These are phyloP conservation scores for Oryzias melastigma DNA, from an alignment of 2,113 vertebrate species.

Conservation along the genomic window DNA sequence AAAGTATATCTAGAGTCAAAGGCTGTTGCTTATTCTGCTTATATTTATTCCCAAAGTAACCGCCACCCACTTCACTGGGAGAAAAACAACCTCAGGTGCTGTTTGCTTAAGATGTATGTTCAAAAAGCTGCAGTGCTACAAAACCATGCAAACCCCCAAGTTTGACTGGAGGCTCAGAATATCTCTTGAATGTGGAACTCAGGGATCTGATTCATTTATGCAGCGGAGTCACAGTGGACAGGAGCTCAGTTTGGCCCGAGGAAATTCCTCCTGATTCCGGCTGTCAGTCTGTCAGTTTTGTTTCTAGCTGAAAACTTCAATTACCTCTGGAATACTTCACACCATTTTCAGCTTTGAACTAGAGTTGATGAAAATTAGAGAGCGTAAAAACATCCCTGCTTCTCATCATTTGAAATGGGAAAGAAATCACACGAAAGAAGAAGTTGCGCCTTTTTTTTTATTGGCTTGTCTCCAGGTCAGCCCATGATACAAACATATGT, in stretches of 20 bases:
- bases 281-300: too few relatives aligned
- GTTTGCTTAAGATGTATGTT: neutral
- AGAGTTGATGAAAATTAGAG: too few relatives aligned
- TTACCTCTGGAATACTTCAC: too few relatives aligned
- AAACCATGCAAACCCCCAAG: constrained; percentile 1
- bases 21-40: neutral
- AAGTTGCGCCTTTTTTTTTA: neutral
- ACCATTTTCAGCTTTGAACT: too few relatives aligned
- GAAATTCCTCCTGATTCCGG: too few relatives aligned
- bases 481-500: constrained; percentile 25
- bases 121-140: constrained; percentile 2
- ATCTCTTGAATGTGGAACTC: neutral
- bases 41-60: constrained; percentile 4
- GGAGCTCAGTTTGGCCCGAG: too few relatives aligned
- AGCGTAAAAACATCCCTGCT: too few relatives aligned
- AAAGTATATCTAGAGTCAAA: neutral
- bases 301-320: too few relatives aligned
- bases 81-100: constrained; percentile 4
- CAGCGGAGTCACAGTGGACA: neutral
- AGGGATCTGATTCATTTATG: neutral
- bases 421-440: too few relatives aligned
- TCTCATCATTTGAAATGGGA: too few relatives aligned
- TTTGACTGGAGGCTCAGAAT: constrained; percentile 5
- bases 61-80: constrained; percentile 3
- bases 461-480: constrained; percentile 18